A percentile compares a stretch with the other conserved stretches of the same genome.
Evolutionary conservation across 2,888 invertebrate genomes (phyloP).

Genomic region (Carpatolechia fugitivella): DNA sequence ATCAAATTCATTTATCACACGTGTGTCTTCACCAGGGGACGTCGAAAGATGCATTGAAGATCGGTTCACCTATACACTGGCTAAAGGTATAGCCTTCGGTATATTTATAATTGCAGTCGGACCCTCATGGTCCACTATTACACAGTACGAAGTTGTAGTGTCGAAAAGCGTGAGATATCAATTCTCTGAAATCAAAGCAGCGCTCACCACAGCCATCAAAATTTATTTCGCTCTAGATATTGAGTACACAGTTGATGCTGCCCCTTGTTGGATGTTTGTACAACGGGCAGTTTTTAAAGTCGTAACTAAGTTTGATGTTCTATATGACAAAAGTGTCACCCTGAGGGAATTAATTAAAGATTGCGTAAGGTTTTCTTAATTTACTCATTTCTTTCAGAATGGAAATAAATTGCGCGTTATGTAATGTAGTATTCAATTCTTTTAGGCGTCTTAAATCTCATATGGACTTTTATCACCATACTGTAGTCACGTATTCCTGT

Average conservation of each 20-base stretch:
- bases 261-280: not conserved
- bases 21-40: conserved; percentile 1
- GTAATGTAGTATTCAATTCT: not conserved
- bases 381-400: not conserved
- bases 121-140: conserved; percentile 3
- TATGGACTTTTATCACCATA: conserved; percentile 12
- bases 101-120: conserved; percentile 5
- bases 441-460: conserved; percentile 4
- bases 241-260: not conserved
- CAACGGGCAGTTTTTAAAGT: not conserved
- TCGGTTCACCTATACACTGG: not conserved
- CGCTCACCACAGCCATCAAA: not conserved
- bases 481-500: conserved; percentile 9
- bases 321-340: not conserved
- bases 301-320: not conserved
- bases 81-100: not conserved
- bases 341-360: not conserved
- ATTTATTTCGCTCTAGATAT: conserved; percentile 5
- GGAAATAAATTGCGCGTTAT: not conserved
- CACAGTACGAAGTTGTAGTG: conserved; percentile 1
- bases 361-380: not conserved
- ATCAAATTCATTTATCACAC: not conserved
- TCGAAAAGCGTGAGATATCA: not conserved
- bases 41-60: not conserved
- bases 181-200: not conserved